Base-by-base conservation (phyloP, 2,888 invertebrate species). In the Drosophila mulleri region DNA sequence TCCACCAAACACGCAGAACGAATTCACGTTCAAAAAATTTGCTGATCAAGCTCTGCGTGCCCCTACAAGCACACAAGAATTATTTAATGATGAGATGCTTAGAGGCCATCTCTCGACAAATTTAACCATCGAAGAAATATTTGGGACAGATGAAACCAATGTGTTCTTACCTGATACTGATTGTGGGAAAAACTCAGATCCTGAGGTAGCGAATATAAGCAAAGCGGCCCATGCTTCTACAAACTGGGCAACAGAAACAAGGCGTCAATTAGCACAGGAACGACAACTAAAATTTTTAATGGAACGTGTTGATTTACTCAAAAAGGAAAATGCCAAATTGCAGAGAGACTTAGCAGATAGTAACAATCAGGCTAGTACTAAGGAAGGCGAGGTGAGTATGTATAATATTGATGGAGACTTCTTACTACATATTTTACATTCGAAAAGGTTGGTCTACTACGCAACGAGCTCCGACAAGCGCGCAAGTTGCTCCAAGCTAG, bases 221-320 rank as follows among this genome's bases (percentile, higher is more conserved):
- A 58, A 64, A 41, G 50, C 12, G 18, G n/a, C 3, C 16, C 53
- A 58, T 7, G 23, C 2, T 39, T 41, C 62, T 0, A 8, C 44
- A 0, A 79, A 52, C 20, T 73, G 76, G 56, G 80, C 72, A 23
- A 72, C 81, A 26, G 75, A 68, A 35, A 83, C 75, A 3, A 78
- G 88, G 1, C 88, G 91, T 0, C 91, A 91, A 63, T 72, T 89
- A 48, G 90, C 90, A 2, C 83, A 91, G 20, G 91, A 91, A 54
- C 81, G 90, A 0, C 92, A 92, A 65, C 84, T 92, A 0, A 91
- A 92, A 52, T 91, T 91, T 56, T 72, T 92, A 16, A 91, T 90
- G 88, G 91, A 92, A 26, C 88, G 91, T 5, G 82, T 92, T 3
- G 92, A 92, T 54, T 67, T 72, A 7, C 68, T 92, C 0, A 92